These are phyloP conservation scores for Chloroceryle aenea DNA, from an alignment of 2,113 vertebrate species.

Conservation along the genomic window DNA sequence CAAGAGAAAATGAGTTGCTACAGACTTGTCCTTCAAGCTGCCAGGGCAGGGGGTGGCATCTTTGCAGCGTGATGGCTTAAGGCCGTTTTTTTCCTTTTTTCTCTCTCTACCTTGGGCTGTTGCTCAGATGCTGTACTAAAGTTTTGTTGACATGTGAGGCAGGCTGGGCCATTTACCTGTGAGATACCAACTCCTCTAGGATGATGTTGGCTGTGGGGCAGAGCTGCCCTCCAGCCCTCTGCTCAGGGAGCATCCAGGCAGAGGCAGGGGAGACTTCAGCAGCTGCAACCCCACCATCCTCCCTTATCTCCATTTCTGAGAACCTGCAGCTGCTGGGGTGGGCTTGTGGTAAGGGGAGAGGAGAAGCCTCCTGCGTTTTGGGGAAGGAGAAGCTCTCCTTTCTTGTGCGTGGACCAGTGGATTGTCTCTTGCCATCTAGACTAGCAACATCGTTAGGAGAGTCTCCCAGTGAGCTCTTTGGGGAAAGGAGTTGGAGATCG, in stretches of 20 bases:
- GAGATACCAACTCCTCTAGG: neutral
- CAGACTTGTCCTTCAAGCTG: accelerated
- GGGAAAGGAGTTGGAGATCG: neutral
- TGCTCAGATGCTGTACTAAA: neutral
- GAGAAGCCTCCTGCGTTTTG: neutral
- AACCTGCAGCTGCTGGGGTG: neutral
- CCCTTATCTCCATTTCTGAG: neutral
- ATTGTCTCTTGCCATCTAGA: neutral
- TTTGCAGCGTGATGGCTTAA: neutral
- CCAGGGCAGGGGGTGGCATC: neutral
- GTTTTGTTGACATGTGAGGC: neutral
- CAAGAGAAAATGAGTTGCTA: neutral
- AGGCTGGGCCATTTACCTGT: neutral
- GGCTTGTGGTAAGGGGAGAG: neutral
- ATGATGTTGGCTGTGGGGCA: neutral
- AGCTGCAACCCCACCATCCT: neutral
- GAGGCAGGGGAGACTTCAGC: neutral
- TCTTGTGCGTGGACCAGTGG: too few species aligned
- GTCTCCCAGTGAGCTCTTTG: neutral
- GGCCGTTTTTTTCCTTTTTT: neutral
- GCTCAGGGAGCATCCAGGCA: neutral
- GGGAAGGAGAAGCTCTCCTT: neutral
- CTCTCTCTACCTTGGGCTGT: neutral
- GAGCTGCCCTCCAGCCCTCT: neutral
- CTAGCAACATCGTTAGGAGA: neutral